Evolutionary conservation across 2,888 invertebrate genomes (phyloP), one percentile per base, ranked within the genome.

Genomic region (Branchipolynoe longqiensis): DNA sequence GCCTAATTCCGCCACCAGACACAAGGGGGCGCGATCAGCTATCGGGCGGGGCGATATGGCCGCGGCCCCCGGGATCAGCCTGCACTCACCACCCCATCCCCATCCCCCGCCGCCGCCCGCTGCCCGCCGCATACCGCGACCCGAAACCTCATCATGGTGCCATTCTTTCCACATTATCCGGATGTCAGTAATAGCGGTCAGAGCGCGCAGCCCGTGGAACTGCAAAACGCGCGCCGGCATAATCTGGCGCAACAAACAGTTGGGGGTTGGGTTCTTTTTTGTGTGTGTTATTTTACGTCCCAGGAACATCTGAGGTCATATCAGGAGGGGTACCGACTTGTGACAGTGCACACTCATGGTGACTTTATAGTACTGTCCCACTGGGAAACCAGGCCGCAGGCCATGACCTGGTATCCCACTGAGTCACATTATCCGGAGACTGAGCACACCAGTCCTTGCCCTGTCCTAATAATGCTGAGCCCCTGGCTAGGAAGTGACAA

Each of bases 1-100:
- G 69, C 69, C 69, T 69, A 69, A 69, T 69, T 69, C 69, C 69
- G n/a, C 36, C 36, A 69, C 69, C 69, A 69, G 69, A 69, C 69
- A 69, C 69, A 33, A 36, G 69, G 69, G 64, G 33, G 8, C n/a
- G 69, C 36, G 8, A 25, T 1, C 28, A 14, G 31, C 22, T 12
- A 25, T 25, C n/a, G 62, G 28, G 28, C 12, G 36, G 14, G 69
- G 69, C 69, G n/a, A n/a, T 62, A 62, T 62, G 28, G 62, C 48
- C 8, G 18, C 8, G 8, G 8, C 48, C 18, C 48, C 48, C 48
- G 3, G 28, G 31, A 4, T 31, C 14, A 62, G 14, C 62, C 62
- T 25, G 0, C 6, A 25, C 28, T n/a, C n/a, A n/a, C n/a, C n/a
- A n/a, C 62, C 12, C 25, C 22, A 4, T 2, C 62, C 62, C 62